These are phyloP conservation scores for Drosophila nikananu DNA, from an alignment of 1,140 invertebrate genomes.

Conservation along the genomic window DNA sequence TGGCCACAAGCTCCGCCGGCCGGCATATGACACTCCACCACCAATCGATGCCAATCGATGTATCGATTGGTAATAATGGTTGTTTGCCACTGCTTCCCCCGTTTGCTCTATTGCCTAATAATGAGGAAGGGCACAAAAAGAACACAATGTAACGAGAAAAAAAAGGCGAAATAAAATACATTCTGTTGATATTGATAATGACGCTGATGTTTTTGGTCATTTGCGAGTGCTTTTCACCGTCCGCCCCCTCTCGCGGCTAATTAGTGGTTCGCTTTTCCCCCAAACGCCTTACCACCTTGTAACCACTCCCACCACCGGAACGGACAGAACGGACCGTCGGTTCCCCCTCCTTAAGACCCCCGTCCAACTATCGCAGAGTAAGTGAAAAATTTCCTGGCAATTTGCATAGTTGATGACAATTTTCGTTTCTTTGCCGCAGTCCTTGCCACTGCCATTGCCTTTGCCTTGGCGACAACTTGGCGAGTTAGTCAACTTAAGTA, in stretches of 20 bases:
- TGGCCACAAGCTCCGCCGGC: conserved; percentile 13
- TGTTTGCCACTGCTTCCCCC: conserved; percentile 25
- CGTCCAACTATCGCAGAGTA: conserved; percentile 34
- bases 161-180: conserved; percentile 42
- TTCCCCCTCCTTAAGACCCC: not conserved
- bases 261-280: conserved; percentile 33
- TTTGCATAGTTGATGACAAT: conserved; percentile 77
- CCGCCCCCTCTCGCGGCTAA: conserved; percentile 12
- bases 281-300: not conserved
- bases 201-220: conserved; percentile 54
- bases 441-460: no score
- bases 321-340: not conserved
- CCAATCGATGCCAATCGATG: conserved; percentile 50
- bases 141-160: conserved; percentile 1
- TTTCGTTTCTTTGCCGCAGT: conserved; percentile 34
- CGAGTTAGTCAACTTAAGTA: conserved; percentile 58
- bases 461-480: conserved; percentile 37
- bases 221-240: conserved; percentile 18
- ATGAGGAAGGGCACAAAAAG: conserved; percentile 10
- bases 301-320: not conserved
- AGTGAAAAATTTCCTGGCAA: conserved; percentile 75
- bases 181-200: conserved; percentile 49
- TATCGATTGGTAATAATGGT: conserved; percentile 72
- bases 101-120: conserved; percentile 31
- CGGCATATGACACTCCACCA: conserved; percentile 27